These are phyloP conservation scores for Trachelus troglodyta DNA, from an alignment of 2,888 invertebrate genomes.

Conservation along the genomic window DNA sequence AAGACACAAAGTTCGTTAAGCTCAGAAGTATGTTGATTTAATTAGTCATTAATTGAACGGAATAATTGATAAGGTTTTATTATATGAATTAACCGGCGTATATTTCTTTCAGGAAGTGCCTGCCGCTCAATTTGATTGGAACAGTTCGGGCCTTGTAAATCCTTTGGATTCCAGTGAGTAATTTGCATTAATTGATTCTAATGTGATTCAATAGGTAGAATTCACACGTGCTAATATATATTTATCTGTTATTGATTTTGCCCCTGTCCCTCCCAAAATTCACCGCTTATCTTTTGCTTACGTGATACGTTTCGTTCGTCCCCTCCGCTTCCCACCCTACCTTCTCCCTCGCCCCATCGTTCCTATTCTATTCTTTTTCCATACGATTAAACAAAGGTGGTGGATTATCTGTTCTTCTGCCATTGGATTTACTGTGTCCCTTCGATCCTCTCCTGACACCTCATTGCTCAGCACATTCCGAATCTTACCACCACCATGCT, in stretches of 20 bases:
- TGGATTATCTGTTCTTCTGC: constrained; percentile 63
- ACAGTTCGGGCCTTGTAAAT: constrained; percentile 77
- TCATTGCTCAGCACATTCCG: constrained; percentile 63
- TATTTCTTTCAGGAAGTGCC: constrained; percentile 67
- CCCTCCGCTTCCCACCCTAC: neutral
- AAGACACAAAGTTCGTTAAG: constrained; percentile 35
- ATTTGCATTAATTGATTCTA: neutral
- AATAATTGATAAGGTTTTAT: neutral
- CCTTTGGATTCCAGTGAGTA: constrained; percentile 72
- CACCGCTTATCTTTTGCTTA: neutral
- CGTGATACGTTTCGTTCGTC: neutral
- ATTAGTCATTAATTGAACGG: constrained; percentile 4
- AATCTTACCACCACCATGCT: constrained; percentile 64
- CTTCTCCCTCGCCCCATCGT: neutral
- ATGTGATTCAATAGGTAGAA: neutral
- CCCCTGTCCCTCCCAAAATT: neutral
- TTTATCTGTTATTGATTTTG: constrained; percentile 2
- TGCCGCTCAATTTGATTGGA: constrained; percentile 81
- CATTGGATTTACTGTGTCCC: constrained; percentile 63
- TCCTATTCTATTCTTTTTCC: neutral
- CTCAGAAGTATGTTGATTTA: constrained; percentile 47
- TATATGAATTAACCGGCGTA: neutral
- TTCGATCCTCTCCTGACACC: constrained; percentile 65
- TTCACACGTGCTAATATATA: neutral
- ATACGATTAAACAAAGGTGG: constrained; percentile 49